These are phyloP conservation scores for Styela clava DNA, from an alignment of 23 tunicate genomes.

Conservation along the genomic window DNA sequence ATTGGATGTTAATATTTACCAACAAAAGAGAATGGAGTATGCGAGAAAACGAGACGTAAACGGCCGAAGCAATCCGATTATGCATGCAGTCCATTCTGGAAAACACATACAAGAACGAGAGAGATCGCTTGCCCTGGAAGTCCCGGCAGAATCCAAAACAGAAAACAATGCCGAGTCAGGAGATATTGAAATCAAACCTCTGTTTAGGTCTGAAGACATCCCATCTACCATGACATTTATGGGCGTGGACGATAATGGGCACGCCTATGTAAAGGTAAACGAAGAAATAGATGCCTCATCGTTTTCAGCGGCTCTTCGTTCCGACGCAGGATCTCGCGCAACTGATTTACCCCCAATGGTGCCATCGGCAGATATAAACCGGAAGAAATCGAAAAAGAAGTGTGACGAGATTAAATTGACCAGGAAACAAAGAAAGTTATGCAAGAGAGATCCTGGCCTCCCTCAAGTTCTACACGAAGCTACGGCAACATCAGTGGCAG, in stretches of 20 bases:
- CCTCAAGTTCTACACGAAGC: constrained; percentile 83
- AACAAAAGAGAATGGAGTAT: neutral
- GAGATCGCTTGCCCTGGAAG: neutral
- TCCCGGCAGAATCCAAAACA: neutral
- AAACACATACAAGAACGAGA: neutral
- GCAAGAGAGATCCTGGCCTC: constrained; percentile 75
- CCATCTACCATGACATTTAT: constrained; percentile 9
- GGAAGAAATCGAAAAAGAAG: constrained; percentile 44
- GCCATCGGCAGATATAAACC: constrained; percentile 52
- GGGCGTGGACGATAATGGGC: neutral
- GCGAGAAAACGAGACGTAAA: neutral
- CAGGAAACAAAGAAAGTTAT: constrained; percentile 53
- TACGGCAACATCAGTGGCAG: constrained; percentile 72
- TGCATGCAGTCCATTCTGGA: neutral
- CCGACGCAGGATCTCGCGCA: constrained; percentile 4
- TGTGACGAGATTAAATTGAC: constrained; percentile 61
- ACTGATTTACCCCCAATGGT: constrained; percentile 28
- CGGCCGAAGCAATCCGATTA: neutral
- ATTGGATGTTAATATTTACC: neutral
- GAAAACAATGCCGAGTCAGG: neutral
- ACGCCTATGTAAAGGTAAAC: constrained; percentile 5
- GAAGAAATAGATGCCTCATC: neutral
- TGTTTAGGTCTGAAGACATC: constrained; percentile 16
- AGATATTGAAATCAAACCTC: neutral
- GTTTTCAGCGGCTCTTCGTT: neutral